phyloP scores from a whole-genome alignment of 1,140 invertebrate genomes.

The Aleiodes sp. region DNA sequence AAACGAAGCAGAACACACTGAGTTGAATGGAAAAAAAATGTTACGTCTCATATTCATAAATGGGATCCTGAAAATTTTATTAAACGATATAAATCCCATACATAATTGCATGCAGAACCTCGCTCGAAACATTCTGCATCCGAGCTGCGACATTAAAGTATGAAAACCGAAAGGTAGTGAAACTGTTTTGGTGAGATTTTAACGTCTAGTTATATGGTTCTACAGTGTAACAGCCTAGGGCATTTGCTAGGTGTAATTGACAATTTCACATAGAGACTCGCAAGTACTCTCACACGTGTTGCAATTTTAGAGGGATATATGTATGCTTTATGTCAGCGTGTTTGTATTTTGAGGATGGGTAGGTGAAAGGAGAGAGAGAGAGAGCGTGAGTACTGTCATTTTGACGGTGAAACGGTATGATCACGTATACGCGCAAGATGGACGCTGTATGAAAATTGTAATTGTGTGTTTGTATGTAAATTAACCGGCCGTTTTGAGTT shows the following conservation, averaged over 20 bases:
- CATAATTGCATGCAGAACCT: too few relatives aligned
- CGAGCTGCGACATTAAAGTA: background rate
- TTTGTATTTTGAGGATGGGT: background rate
- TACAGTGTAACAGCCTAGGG: background rate
- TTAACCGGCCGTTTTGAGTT: slow-evolving; percentile 10
- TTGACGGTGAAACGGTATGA: slow-evolving; percentile 4
- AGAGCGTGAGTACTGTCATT: background rate
- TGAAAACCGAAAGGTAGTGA: background rate
- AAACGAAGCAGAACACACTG: background rate
- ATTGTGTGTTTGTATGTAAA: slow-evolving; percentile 11
- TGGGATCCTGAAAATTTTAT: too few relatives aligned
- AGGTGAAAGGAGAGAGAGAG: background rate
- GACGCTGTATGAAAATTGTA: slow-evolving; percentile 12
- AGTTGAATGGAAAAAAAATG: too few relatives aligned
- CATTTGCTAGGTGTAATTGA: slow-evolving; percentile 19
- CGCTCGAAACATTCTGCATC: too few relatives aligned
- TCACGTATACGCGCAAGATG: background rate
- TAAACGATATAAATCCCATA: too few relatives aligned
- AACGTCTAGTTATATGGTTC: background rate
- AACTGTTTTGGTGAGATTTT: background rate
- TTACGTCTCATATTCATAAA: too few relatives aligned
- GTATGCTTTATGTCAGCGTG: background rate
- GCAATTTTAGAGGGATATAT: slow-evolving; percentile 7
- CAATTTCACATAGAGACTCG: slow-evolving; percentile 2
- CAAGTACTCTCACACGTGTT: slow-evolving; percentile 2